Base-by-base conservation (phyloP, 2,888 invertebrate species). In the Microctonus brassicae region DNA sequence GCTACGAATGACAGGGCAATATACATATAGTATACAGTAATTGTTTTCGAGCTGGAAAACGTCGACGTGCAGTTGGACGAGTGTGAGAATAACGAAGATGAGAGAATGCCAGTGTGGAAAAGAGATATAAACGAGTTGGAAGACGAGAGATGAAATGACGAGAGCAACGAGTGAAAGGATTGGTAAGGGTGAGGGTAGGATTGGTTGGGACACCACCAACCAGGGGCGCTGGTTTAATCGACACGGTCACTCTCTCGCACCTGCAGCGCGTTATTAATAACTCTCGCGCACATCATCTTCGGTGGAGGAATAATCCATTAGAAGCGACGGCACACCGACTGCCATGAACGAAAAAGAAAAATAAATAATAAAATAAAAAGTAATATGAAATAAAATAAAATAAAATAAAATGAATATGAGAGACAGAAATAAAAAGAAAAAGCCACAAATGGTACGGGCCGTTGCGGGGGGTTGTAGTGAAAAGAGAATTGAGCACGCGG, bases 251-350 rank as follows among this genome's bases (percentile, higher is more conserved):
- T 66, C 65, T 29, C 67, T 63, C 68, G 24, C 70, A 61, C 52
- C 70, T 65, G 66, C 67, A 69, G 36, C 42, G 62, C 61, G 66
- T 61, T 73, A 74, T 73, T 74, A 73, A 76, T 73, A 72, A 73
- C 53, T 74, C 58, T 58, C 36, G 47, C 60, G 17, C 57, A 53
- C 67, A 72, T 70, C 75, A 75, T 73, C 69, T 69, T 64, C 65
- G 53, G 66, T 52, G 24, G 57, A 57, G 66, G 67, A 74, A 72
- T 53, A 69, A 57, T 61, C 67, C 67, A 70, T 64, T 72, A 67
- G 63, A 60, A 61, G 52, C 64, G 58, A n/a, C 20, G 63, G 55
- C 47, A 60, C n/a, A 62, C 42, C 24, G 20, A 33, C 39, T 57
- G 58, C 58, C 20, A 39, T 66, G 47, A 20, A 29, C 24, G 58